phyloP scores from a whole-genome alignment of 2,113 vertebrate genomes.

The Campylorhamphus procurvoides region DNA sequence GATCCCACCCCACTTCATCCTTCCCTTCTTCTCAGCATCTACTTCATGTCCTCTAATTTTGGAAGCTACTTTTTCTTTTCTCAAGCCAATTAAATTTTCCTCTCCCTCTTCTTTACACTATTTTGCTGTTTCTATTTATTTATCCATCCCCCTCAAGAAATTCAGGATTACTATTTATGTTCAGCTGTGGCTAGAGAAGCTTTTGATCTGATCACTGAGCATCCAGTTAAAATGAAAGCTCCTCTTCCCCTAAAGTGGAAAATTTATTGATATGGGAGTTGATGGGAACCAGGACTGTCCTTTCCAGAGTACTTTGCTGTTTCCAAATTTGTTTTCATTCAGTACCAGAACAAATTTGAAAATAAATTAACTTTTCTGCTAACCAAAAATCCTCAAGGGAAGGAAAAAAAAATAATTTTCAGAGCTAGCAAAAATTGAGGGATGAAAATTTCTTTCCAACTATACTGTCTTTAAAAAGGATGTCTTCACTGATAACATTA shows the following conservation, averaged over 20 bases:
- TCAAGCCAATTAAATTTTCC: not conserved
- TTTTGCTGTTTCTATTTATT: not conserved
- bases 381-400: not conserved
- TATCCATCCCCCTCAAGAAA: not conserved
- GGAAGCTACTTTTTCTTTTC: not conserved
- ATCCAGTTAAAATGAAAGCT: not conserved
- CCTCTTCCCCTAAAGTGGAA: not conserved
- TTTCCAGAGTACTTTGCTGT: not conserved
- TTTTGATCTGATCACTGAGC: not conserved
- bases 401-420: not conserved
- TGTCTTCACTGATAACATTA: not conserved
- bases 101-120: not conserved
- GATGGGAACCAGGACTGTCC: not conserved
- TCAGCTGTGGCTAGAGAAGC: not conserved
- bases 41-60: not conserved
- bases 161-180: not conserved
- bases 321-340: not conserved
- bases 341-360: not conserved
- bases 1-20: not conserved
- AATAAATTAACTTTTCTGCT: not conserved
- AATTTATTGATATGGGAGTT: not conserved
- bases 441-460: not conserved
- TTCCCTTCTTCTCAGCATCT: not conserved
- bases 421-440: not conserved
- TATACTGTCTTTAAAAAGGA: not conserved